Evolutionary conservation across 2,797 vertebrate species (phyloP).

Genomic region (Pipistrellus pipistrellus): DNA sequence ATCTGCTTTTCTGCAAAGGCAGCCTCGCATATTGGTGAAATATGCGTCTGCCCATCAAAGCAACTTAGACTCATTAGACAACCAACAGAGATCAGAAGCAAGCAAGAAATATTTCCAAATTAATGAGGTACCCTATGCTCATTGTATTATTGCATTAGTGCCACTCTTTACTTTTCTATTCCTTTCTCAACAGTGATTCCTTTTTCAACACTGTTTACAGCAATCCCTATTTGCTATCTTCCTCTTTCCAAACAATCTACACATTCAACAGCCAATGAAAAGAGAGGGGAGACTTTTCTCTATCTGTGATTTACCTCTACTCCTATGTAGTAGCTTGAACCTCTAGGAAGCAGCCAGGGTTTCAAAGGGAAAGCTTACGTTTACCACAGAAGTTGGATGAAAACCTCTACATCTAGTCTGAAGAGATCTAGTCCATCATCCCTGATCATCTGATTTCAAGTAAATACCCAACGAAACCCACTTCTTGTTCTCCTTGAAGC

Average conservation of each 20-base stretch:
- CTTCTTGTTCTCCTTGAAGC: neutral
- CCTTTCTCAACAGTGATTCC: conserved; percentile 39
- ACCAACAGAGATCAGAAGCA: conserved; percentile 68
- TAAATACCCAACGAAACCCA: conserved; percentile 49
- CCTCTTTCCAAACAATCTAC: conserved; percentile 30
- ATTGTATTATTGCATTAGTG: neutral
- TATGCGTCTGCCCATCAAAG: conserved; percentile 64
- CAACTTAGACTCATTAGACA: conserved; percentile 53
- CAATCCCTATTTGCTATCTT: conserved; percentile 66
- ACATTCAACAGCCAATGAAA: neutral
- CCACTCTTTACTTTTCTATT: neutral
- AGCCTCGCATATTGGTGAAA: neutral
- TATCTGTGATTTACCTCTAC: neutral
- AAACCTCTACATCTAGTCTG: neutral
- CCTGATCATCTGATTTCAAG: conserved; percentile 58
- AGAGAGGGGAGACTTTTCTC: neutral
- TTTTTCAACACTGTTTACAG: conserved; percentile 24
- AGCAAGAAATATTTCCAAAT: conserved; percentile 59
- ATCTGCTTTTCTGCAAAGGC: conserved; percentile 49
- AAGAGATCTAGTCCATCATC: conserved; percentile 28
- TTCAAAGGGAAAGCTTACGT: conserved; percentile 61
- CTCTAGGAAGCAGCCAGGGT: conserved; percentile 29
- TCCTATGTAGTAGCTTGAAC: neutral
- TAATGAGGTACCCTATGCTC: neutral
- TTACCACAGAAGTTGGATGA: conserved; percentile 47